Evolutionary conservation across 2,888 invertebrate genomes (phyloP), one percentile per base, ranked within the genome.

Genomic region (Erebia aethiops): DNA sequence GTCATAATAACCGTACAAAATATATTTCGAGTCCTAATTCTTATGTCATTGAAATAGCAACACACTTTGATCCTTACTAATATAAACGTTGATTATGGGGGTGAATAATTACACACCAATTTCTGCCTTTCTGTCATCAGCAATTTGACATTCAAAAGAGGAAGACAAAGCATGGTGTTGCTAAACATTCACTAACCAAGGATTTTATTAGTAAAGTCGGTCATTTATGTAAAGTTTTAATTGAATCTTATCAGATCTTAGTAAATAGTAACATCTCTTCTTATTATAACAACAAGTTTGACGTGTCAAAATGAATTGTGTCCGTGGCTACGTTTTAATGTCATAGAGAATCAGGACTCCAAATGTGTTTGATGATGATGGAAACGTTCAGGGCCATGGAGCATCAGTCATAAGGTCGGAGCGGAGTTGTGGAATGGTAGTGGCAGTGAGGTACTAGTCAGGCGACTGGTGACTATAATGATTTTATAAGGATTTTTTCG

Each of bases 391-490:
- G 10, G 52, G 10, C 14, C 51, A 63, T 41, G 41, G 4, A 46
- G 49, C 21, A 49, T 64, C 64, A 64, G 64, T 64, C 52, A 41
- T 51, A 41, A 52, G 54, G 64, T 52, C 64, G 52, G 65, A 57
- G 46, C 7, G 41, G 16, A 54, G 18, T 67, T 58, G 51, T 64
- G 64, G 41, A 54, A 52, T 16, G 64, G 65, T 66, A 66, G 21
- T 67, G 67, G 57, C 57, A 49, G 57, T 58, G 58, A 46, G 14
- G 16, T 61, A 43, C 43, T 43, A 43, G 11, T 46, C 46, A 46
- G 13, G 11, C 3, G 4, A 1, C 46, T 46, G 46, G 46, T 46
- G 3, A 46, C 13, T 13, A 46, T 46, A 43, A 46, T 10, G 46
- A 11, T 46, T 11, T 11, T 46, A 11, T 46, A 13, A 13, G 49